A percentile compares a stretch with the other conserved stretches of the same genome.
These are phyloP conservation scores for Trachymyrmex cornetzi DNA, from an alignment of 1,140 invertebrate genomes.

Conservation along the genomic window DNA sequence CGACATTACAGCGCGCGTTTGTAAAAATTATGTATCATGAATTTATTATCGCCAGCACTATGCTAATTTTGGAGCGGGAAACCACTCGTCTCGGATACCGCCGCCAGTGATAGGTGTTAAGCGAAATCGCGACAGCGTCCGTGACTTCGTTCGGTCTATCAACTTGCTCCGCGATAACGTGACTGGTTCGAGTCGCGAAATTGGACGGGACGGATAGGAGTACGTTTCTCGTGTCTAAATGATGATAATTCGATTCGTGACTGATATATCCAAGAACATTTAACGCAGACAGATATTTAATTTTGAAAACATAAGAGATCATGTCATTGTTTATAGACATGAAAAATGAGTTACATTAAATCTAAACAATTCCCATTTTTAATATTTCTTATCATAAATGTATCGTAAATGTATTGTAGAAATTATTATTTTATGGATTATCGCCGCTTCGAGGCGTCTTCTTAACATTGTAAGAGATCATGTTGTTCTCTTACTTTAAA, in stretches of 20 bases:
- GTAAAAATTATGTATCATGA: constrained; percentile 73
- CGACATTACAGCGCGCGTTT: constrained; percentile 33
- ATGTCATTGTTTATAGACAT: neutral
- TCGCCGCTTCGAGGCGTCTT: neutral
- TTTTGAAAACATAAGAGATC: neutral
- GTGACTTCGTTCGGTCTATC: constrained; percentile 59
- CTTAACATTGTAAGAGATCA: neutral
- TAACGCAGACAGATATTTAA: neutral
- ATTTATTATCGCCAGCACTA: constrained; percentile 70
- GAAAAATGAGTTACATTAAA: neutral
- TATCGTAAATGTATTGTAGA: neutral
- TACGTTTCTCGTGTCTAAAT: neutral
- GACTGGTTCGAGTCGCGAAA: constrained; percentile 30
- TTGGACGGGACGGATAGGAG: constrained; percentile 23
- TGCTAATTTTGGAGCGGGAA: constrained; percentile 70
- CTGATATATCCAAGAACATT: neutral
- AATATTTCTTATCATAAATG: neutral
- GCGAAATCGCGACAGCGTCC: constrained; percentile 56
- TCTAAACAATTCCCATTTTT: neutral
- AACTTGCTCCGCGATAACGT: constrained; percentile 41
- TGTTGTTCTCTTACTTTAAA: no score
- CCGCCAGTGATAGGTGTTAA: constrained; percentile 57
- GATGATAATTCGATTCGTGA: neutral
- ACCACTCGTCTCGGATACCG: constrained; percentile 35
- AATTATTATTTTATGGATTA: neutral